These are phyloP conservation scores for Dendroctonus valens DNA, from an alignment of 1,140 invertebrate genomes.

Conservation along the genomic window DNA sequence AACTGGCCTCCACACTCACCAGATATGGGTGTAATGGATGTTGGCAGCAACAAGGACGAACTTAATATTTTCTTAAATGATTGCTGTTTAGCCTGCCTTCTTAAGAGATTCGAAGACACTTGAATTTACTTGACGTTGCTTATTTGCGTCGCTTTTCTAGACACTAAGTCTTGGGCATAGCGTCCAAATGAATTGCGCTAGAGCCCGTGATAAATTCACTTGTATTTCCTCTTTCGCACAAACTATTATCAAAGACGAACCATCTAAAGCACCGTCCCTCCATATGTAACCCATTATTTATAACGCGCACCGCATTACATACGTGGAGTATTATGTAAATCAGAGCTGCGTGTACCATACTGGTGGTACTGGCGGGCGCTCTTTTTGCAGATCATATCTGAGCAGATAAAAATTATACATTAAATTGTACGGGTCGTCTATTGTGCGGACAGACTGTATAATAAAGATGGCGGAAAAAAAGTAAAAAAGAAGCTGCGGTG, in stretches of 20 bases:
- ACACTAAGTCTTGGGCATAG: too few species aligned
- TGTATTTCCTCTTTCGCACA: too few species aligned
- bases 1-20: too few species aligned
- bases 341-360: conserved; percentile 23
- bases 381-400: conserved; percentile 24
- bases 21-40: too few species aligned
- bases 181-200: too few species aligned
- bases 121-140: too few species aligned
- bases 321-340: conserved; percentile 26
- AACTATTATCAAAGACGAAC: neutral
- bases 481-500: conserved; percentile 26
- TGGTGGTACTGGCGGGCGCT: neutral
- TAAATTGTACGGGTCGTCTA: conserved; percentile 21
- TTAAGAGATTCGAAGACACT: too few species aligned
- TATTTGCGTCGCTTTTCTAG: too few species aligned
- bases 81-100: too few species aligned
- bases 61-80: too few species aligned
- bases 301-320: conserved; percentile 13
- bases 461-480: conserved; percentile 29
- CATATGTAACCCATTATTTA: conserved; percentile 13
- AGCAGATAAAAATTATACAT: conserved; percentile 28
- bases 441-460: conserved; percentile 32
- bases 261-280: conserved; percentile 9
- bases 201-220: too few species aligned
- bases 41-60: too few species aligned